phyloP scores from a whole-genome alignment of 2,113 vertebrate genomes.

The Panthera uncia region DNA sequence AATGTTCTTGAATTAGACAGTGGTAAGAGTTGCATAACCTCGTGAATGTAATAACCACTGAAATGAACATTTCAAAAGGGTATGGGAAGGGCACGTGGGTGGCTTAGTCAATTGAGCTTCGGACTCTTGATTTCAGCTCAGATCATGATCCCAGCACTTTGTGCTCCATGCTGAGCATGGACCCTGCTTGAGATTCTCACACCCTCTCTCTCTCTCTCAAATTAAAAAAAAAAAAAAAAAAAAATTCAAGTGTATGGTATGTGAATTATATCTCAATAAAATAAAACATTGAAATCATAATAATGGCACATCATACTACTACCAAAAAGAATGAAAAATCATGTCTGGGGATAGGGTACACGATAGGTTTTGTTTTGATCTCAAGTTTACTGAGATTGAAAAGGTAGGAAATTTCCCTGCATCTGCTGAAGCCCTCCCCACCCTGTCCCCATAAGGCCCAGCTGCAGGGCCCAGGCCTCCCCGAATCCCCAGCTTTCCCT shows the following conservation, averaged over 20 bases:
- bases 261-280: neutral
- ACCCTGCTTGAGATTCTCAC: no score
- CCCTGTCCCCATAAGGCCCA: neutral
- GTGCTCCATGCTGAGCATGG: no score
- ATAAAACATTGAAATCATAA: neutral
- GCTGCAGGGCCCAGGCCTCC: neutral
- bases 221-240: no score
- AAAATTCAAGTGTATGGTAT: neutral
- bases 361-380: neutral
- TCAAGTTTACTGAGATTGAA: neutral
- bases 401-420: neutral
- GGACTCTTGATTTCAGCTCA: no score
- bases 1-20: neutral
- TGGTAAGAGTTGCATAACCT: neutral
- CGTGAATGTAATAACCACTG: neutral
- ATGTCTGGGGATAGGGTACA: neutral
- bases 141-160: no score
- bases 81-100: no score
- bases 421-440: neutral
- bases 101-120: no score
- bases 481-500: fast-evolving
- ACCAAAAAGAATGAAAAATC: neutral
- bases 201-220: no score
- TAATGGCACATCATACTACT: neutral
- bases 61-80: neutral